Conservation (phyloP, 2,113 vertebrate species). For the Eclectus roratus region DNA sequence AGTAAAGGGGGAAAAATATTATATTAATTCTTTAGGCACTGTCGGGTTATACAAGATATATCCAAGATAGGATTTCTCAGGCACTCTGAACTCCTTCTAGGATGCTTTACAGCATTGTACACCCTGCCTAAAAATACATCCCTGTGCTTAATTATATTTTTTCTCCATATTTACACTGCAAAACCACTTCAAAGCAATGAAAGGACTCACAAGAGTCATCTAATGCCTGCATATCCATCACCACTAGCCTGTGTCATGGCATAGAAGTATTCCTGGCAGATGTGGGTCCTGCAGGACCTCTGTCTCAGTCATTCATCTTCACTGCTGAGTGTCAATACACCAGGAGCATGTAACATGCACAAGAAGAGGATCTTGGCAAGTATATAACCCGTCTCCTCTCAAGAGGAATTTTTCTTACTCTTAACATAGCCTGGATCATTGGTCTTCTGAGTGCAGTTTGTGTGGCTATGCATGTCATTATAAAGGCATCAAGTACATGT, state of each 20-base stretch:
- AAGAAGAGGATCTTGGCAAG: not conserved
- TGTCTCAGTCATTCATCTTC: not conserved
- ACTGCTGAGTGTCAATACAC: not conserved
- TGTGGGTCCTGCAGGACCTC: not conserved
- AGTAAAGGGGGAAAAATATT: not conserved
- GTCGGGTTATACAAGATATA: slow-evolving; percentile 10
- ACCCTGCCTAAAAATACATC: not conserved
- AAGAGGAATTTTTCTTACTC: not conserved
- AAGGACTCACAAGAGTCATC: slow-evolving; percentile 7
- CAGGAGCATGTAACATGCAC: not conserved
- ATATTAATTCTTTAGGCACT: slow-evolving; percentile 56
- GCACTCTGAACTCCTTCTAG: not conserved
- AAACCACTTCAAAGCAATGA: slow-evolving; percentile 27
- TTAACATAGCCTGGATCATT: not conserved
- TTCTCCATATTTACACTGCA: not conserved
- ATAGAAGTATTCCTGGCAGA: not conserved
- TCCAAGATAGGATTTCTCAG: slow-evolving; percentile 17
- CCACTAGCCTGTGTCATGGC: not conserved
- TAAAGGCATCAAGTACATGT: not conserved
- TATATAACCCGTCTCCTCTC: not conserved
- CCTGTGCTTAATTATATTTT: not conserved
- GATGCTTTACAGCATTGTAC: not conserved
- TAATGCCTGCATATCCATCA: not conserved
- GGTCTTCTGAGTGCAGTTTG: not conserved
- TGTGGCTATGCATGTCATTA: not conserved